Evolutionary conservation across 2,888 invertebrate genomes (phyloP).

Genomic region (Hydropsyche betteni): DNA sequence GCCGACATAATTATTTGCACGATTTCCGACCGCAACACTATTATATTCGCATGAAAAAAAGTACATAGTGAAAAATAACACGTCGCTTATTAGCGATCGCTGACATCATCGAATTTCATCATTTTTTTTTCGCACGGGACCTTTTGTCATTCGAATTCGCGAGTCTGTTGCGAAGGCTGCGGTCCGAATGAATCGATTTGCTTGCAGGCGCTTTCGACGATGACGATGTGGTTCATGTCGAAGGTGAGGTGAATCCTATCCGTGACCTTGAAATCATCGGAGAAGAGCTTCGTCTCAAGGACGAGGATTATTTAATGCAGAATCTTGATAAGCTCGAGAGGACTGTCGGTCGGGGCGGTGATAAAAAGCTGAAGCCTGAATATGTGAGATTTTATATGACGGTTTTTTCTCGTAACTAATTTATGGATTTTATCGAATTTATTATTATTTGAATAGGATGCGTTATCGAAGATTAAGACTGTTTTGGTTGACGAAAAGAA

Average conservation of each 20-base stretch:
- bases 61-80: neutral
- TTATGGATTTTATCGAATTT: constrained; percentile 50
- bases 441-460: constrained; percentile 72
- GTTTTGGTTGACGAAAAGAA: constrained; percentile 88
- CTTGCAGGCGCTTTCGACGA: constrained; percentile 92
- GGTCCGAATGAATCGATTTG: constrained; percentile 45
- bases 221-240: constrained; percentile 97
- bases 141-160: neutral
- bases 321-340: constrained; percentile 88
- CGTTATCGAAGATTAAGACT: constrained; percentile 83
- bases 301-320: constrained; percentile 85
- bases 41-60: neutral
- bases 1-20: constrained; percentile 27
- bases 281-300: constrained; percentile 94
- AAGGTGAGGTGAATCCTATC: constrained; percentile 97
- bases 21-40: constrained; percentile 25
- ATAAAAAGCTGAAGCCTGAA: constrained; percentile 96
- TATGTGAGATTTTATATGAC: constrained; percentile 71
- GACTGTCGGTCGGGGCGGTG: constrained; percentile 82
- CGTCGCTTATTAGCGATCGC: neutral
- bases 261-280: constrained; percentile 96
- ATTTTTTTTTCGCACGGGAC: neutral
- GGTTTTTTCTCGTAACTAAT: neutral
- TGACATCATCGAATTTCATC: constrained; percentile 6
- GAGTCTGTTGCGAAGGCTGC: too few relatives aligned